Evolutionary conservation across 2,888 invertebrate species (phyloP), one percentile per base, ranked within the genome.

Genomic region (Leucoptera coffeella): DNA sequence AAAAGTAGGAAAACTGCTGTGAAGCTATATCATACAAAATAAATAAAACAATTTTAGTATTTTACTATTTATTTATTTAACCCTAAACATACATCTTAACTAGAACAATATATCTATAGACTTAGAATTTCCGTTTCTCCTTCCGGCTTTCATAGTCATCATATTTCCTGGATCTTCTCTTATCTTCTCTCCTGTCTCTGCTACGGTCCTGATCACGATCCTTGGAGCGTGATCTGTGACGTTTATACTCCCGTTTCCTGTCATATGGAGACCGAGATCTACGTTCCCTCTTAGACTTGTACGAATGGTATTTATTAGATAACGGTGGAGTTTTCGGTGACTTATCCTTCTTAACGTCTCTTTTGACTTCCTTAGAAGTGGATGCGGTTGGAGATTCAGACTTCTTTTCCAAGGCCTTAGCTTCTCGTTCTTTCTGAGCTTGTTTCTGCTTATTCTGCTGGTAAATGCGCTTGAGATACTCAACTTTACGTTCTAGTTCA

Each of bases 301-400:
- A 64, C 23, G 54, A 55, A 25, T 71, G 65, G 30, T 72, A 67
- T 29, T 72, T 71, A 2, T 58, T 54, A 2, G 61, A 56, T n/a
- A 72, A 30, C 0, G 72, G 72, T 13, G 72, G 72, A 4, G 72
- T 72, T 42, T 72, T 71, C 0, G 72, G 72, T 10, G 71, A 69
- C 24, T 69, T 65, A 1, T 67, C 67, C 26, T 59, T 67, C 31
- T 64, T 72, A 1, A 43, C 39, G 30, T 72, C 71, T 6, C 67
- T 38, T 35, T 65, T 57, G 0, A 43, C 40, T 4, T 72, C 72
- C 38, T 69, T 71, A 1, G 67, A 67, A 14, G 67, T 64, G 2
- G 69, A 69, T 1, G 65, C 55, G 5, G 65, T 46, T 0, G 64
- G 65, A 8, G 67, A 61, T 30, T 64, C 65, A 2, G 50, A 36